These are phyloP conservation scores for Rhinatrema bivittatum DNA, from an alignment of 2,797 vertebrate species.

Conservation along the genomic window DNA sequence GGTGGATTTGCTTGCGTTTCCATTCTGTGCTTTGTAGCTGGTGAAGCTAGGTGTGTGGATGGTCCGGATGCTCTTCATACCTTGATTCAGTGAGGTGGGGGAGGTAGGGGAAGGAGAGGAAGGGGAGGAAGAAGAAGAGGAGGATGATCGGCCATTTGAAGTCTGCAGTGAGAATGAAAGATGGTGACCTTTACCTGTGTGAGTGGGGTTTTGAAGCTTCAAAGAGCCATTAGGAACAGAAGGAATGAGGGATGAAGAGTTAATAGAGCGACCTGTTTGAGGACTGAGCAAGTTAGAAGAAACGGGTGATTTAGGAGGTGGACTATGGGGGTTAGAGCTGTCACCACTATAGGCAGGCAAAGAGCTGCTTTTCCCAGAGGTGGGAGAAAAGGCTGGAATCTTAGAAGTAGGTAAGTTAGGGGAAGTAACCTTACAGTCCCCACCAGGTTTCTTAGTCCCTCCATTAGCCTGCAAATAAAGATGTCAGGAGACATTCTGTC, in stretches of 20 bases:
- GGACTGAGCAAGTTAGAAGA: conserved; percentile 63
- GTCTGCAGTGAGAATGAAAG: conserved; percentile 84
- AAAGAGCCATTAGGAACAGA: conserved; percentile 90
- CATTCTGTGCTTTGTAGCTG: conserved; percentile 96
- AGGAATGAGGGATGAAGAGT: conserved; percentile 80
- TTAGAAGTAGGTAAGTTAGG: conserved; percentile 93
- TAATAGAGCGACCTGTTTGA: conserved; percentile 66
- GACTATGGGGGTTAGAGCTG: conserved; percentile 74
- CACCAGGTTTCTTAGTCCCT: conserved; percentile 99
- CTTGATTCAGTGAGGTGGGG: conserved; percentile 81
- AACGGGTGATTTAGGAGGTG: conserved; percentile 67
- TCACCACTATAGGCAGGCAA: conserved; percentile 74
- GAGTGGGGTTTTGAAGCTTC: conserved; percentile 74
- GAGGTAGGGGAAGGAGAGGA: conserved; percentile 78
- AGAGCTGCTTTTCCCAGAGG: conserved; percentile 86
- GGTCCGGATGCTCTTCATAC: conserved; percentile 88
- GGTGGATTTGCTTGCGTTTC: conserved; percentile 75
- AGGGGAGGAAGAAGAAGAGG: conserved; percentile 49
- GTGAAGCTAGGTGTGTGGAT: conserved; percentile 96
- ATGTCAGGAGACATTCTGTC: conserved; percentile 89
- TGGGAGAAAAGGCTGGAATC: conserved; percentile 98
- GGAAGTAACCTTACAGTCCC: conserved; percentile 95
- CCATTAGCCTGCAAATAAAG: conserved; percentile 99
- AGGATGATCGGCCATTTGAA: conserved; percentile 79
- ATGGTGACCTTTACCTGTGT: conserved; percentile 79